Percentiles rank a stretch among this genome's conserved stretches.
Evolutionary conservation across 1,140 invertebrate genomes (phyloP).

Genomic region (Drosophila suzukii): DNA sequence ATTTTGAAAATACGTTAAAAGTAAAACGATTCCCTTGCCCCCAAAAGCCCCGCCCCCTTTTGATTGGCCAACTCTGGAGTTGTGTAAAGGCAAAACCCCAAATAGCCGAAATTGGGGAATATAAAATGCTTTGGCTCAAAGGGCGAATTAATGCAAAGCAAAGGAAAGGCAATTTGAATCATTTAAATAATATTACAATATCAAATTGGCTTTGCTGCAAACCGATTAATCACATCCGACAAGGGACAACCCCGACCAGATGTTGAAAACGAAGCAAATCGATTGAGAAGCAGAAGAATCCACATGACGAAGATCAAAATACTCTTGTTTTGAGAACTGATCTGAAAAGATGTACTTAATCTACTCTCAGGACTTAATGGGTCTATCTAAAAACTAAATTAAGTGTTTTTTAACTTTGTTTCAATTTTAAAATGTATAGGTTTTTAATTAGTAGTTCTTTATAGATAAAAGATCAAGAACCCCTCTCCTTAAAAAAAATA

Average conservation of each 20-base stretch:
- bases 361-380: too few species aligned
- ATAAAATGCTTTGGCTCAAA: constrained; percentile 25
- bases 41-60: constrained; percentile 4
- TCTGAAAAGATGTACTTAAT: too few species aligned
- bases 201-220: constrained; percentile 58
- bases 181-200: constrained; percentile 63
- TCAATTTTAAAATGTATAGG: too few species aligned
- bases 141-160: constrained; percentile 13
- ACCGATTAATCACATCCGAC: constrained; percentile 56
- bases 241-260: constrained; percentile 22
- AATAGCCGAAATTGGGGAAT: constrained; percentile 8
- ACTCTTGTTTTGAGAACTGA: not conserved
- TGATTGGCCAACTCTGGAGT: constrained; percentile 28
- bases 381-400: too few species aligned
- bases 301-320: not conserved
- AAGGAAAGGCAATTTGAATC: constrained; percentile 40
- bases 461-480: too few species aligned
- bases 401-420: too few species aligned
- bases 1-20: constrained; percentile 13
- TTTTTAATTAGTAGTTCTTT: too few species aligned
- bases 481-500: too few species aligned
- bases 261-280: constrained; percentile 36
- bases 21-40: constrained; percentile 21
- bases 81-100: constrained; percentile 33
- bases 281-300: not conserved